Conservation (phyloP, 2,113 vertebrate species). For the Mustela nigripes region DNA sequence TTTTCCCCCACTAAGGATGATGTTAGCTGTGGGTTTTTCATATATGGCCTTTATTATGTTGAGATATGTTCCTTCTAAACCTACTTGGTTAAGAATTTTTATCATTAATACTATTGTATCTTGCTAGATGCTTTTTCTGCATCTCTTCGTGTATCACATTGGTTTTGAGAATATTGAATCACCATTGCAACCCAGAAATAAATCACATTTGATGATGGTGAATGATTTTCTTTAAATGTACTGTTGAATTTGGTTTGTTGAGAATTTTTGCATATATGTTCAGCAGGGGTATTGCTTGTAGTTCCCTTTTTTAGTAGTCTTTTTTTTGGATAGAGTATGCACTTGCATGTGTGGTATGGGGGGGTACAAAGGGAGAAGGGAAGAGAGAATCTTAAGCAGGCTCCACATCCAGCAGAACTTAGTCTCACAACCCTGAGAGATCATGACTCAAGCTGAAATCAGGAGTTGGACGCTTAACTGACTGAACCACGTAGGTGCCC, state of each 20-base stretch:
- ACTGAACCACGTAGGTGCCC: too few relatives aligned
- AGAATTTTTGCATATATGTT: too few relatives aligned
- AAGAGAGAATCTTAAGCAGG: background rate
- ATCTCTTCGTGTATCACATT: background rate
- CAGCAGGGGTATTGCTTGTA: too few relatives aligned
- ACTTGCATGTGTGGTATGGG: too few relatives aligned
- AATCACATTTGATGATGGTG: background rate
- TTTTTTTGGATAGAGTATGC: too few relatives aligned
- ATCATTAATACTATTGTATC: background rate
- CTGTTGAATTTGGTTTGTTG: background rate
- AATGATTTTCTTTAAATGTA: background rate
- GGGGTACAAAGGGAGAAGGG: background rate
- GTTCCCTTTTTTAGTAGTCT: background rate
- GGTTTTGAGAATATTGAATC: background rate
- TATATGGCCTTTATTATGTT: too few relatives aligned
- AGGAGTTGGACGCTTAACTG: too few relatives aligned
- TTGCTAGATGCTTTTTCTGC: background rate
- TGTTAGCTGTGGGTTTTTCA: too few relatives aligned
- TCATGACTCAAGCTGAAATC: background rate
- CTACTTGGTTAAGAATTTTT: background rate
- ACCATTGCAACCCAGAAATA: background rate
- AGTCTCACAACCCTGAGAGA: background rate
- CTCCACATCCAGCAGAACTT: background rate
- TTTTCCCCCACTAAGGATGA: too few relatives aligned
- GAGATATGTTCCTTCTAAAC: too few relatives aligned